Conservation (phyloP, 1,140 invertebrate genomes). For the Diuraphis noxia region DNA sequence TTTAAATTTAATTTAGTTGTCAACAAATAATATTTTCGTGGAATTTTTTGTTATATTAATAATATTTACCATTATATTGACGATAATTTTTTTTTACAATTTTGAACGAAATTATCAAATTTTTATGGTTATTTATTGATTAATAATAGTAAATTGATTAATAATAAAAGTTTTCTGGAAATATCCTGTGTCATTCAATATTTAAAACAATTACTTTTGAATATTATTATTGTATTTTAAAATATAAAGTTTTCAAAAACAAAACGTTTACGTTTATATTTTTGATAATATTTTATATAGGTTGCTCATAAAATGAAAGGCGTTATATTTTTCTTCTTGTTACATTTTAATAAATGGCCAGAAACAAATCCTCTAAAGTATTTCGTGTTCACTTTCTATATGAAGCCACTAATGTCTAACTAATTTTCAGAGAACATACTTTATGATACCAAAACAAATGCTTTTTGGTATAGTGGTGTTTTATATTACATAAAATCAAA, state of each 20-base stretch:
- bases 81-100: neutral
- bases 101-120: neutral
- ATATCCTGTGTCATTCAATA: neutral
- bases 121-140: neutral
- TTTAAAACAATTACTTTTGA: neutral
- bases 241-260: neutral
- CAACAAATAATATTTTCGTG: neutral
- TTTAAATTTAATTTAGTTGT: neutral
- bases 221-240: neutral
- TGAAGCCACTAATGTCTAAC: too few relatives aligned
- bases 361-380: too few relatives aligned
- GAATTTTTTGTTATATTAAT: neutral
- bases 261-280: neutral
- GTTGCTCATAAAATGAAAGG: too few relatives aligned
- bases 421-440: too few relatives aligned
- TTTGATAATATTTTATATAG: too few relatives aligned
- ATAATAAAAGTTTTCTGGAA: neutral
- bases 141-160: too few relatives aligned
- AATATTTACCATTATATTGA: neutral
- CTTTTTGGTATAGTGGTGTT: too few relatives aligned
- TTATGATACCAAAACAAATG: too few relatives aligned
- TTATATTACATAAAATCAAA: too few relatives aligned
- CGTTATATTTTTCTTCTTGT: too few relatives aligned
- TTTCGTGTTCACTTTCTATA: too few relatives aligned
- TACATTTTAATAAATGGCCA: too few relatives aligned